Evolutionary conservation across 2,113 vertebrate genomes (phyloP).

Genomic region (Plotosus lineatus): DNA sequence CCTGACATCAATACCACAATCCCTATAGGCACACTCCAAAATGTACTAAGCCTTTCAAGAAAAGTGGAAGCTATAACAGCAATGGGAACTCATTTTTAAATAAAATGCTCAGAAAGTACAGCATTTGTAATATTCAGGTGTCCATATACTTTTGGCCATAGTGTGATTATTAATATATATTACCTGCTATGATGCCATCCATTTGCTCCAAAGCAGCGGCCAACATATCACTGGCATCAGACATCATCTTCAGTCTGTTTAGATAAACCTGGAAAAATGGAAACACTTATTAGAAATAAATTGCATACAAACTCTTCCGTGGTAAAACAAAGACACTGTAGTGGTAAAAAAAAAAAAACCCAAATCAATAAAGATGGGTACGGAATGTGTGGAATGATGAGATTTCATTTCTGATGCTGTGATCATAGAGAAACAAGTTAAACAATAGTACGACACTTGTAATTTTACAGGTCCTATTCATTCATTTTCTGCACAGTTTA

Average conservation of each 20-base stretch:
- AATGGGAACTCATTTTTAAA: background rate
- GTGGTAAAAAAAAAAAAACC: background rate
- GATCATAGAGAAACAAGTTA: background rate
- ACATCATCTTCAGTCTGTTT: slow-evolving; percentile 85
- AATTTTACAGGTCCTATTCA: background rate
- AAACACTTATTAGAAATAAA: background rate
- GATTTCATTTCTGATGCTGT: background rate
- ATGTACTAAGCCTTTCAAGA: background rate
- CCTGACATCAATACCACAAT: background rate
- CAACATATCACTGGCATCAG: slow-evolving; percentile 97
- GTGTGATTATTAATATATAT: background rate
- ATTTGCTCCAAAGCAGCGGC: slow-evolving; percentile 97
- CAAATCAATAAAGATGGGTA: background rate
- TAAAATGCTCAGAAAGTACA: background rate
- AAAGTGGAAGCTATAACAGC: background rate
- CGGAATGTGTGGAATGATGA: background rate
- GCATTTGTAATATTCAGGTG: background rate
- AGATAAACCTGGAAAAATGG: slow-evolving; percentile 50
- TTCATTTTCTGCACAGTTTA: too few species aligned
- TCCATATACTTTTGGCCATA: background rate
- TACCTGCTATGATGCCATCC: slow-evolving; percentile 99
- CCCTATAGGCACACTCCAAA: background rate
- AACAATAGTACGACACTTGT: background rate
- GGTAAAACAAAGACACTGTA: background rate
- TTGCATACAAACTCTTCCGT: background rate